phyloP scores from a whole-genome alignment of 2,888 invertebrate genomes.

The Coecobrya sp. region DNA sequence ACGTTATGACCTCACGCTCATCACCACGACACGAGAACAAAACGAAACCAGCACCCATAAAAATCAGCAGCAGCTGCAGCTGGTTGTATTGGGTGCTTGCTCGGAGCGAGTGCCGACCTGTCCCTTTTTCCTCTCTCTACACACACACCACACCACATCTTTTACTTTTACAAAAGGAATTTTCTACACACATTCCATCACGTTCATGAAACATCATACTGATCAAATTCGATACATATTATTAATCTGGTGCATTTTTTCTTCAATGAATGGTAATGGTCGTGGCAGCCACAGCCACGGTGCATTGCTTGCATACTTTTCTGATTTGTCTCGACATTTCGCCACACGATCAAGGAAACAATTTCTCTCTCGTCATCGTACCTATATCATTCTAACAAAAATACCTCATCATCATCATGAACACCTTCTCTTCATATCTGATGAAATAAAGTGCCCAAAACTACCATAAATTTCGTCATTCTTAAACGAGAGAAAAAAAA shows the following conservation, averaged over 20 bases:
- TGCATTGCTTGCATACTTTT: slow-evolving; percentile 38
- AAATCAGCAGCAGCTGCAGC: slow-evolving; percentile 16
- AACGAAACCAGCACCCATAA: slow-evolving; percentile 28
- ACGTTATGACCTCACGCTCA: slow-evolving; percentile 14
- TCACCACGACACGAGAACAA: slow-evolving; percentile 26
- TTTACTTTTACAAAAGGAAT: slow-evolving; percentile 58
- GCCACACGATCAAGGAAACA: slow-evolving; percentile 2
- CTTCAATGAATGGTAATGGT: slow-evolving; percentile 33
- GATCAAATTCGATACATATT: slow-evolving; percentile 37
- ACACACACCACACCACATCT: slow-evolving; percentile 31
- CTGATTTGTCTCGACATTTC: neutral
- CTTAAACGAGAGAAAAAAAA: neutral
- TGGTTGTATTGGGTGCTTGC: slow-evolving; percentile 36
- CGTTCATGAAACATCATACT: slow-evolving; percentile 5
- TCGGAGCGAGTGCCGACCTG: slow-evolving; percentile 74
- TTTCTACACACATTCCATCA: slow-evolving; percentile 68
- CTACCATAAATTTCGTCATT: neutral
- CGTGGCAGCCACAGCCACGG: neutral
- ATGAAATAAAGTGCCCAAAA: slow-evolving; percentile 10
- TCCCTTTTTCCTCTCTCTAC: slow-evolving; percentile 63
- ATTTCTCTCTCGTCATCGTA: slow-evolving; percentile 1
- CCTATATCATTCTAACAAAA: neutral
- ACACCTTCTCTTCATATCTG: neutral
- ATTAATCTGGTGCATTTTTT: neutral
- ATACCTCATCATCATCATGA: neutral